Base-by-base conservation (phyloP, 1,140 invertebrate genomes). In the Leptinotarsa defecta region DNA sequence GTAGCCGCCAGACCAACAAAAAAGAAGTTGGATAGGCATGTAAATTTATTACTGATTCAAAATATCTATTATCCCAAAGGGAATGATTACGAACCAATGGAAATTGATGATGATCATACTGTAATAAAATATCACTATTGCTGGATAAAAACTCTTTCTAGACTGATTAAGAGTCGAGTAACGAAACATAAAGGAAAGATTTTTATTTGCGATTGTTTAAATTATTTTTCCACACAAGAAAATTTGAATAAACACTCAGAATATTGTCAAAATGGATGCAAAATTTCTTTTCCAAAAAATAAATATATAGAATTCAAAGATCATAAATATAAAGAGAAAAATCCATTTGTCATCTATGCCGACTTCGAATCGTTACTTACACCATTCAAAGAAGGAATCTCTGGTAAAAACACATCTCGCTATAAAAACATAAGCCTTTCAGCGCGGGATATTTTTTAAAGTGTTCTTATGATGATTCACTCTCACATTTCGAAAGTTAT, bases 91-190 rank as follows among this genome's bases (percentile, higher is more conserved):
- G 24, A 24, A 24, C 24, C 24, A 4, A 24, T 24, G 24, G 34
- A 69, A 5, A 49, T 17, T 13, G 34, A 48, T 24, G 24, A 24
- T 24, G 24, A 24, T 24, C 24, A 24, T 24, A 24, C 24, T 48
- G 68, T 19, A 13, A 19, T 13, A 19, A 69, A 34, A 69, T 48
- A 68, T 70, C 84, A 86, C 79, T 84, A 83, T 79, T 80, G 80
- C 76, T 83, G 77, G 71, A 85, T 84, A 73, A 81, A 82, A 81
- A 82, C 82, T 77, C 74, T 84, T 61, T 85, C 82, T 4, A 64
- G 81, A 20, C 73, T 85, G 74, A 69, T 81, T 19, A 79, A 71
- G 22, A 74, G 63, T 61, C 84, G 84, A 78, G 27, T 84, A 2
- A 74, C 77, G 11, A 77, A 80, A 65, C 65, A 77, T 77, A 68